phyloP scores from a whole-genome alignment of 1,140 invertebrate genomes.

The Drosophila takahashii region DNA sequence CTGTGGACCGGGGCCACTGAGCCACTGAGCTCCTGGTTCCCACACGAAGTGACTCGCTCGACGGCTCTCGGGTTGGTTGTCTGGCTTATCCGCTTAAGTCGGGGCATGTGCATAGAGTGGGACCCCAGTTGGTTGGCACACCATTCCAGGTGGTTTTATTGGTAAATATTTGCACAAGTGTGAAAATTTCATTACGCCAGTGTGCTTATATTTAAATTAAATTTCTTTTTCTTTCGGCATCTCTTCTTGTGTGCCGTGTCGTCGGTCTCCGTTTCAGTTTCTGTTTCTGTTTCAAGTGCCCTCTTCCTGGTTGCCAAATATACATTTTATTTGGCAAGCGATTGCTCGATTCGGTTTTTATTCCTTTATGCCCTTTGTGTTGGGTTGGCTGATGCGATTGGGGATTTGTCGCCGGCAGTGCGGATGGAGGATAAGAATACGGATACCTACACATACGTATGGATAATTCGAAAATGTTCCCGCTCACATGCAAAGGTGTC shows the following conservation, averaged over 20 bases:
- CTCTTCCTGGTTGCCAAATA: slow-evolving; percentile 58
- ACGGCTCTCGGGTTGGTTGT: slow-evolving; percentile 41
- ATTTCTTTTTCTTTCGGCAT: slow-evolving; percentile 69
- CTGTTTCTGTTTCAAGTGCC: slow-evolving; percentile 65
- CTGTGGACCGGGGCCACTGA: no score
- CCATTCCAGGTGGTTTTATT: slow-evolving; percentile 65
- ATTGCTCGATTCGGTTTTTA: slow-evolving; percentile 65
- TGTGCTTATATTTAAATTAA: slow-evolving; percentile 84
- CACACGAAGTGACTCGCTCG: slow-evolving; percentile 33
- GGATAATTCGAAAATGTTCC: slow-evolving; percentile 13
- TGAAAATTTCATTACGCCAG: slow-evolving; percentile 84
- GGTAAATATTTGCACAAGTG: slow-evolving; percentile 84
- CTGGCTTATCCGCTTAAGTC: slow-evolving; percentile 79
- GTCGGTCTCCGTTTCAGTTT: slow-evolving; percentile 13
- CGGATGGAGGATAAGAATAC: background rate
- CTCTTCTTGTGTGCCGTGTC: slow-evolving; percentile 26
- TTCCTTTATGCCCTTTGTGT: slow-evolving; percentile 63
- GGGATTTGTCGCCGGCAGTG: slow-evolving; percentile 49
- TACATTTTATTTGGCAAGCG: slow-evolving; percentile 66
- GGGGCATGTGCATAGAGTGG: slow-evolving; percentile 60
- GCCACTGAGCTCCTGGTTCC: slow-evolving; percentile 20
- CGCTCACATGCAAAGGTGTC: slow-evolving; percentile 2
- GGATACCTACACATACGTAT: no score
- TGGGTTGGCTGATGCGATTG: slow-evolving; percentile 55
- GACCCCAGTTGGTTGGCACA: slow-evolving; percentile 19